Conservation (phyloP, 2,113 vertebrate species). For the Tragulus kanchil region DNA sequence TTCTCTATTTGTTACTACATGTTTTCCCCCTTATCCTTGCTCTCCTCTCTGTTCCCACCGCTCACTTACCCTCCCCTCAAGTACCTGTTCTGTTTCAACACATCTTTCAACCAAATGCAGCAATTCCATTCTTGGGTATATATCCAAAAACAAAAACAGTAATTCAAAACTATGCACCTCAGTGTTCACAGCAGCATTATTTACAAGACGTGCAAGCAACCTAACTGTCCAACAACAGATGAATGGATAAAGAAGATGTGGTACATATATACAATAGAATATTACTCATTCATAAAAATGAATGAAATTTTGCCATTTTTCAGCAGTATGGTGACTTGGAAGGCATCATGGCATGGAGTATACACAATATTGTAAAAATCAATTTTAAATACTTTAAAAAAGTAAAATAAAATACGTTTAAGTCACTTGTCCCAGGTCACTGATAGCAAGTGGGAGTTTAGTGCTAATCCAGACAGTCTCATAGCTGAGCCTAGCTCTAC, state of each 20-base stretch:
- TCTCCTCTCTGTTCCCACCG: not conserved
- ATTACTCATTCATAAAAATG: not conserved
- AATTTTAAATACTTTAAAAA: not conserved
- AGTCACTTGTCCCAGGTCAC: not conserved
- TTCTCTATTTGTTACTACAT: not conserved
- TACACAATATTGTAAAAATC: not conserved
- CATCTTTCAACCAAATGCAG: not conserved
- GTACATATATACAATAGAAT: not conserved
- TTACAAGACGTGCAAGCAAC: not conserved
- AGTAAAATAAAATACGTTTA: not conserved
- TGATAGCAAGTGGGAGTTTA: not conserved
- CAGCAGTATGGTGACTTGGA: not conserved
- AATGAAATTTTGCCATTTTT: not conserved
- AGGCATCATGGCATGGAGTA: not conserved
- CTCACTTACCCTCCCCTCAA: not conserved
- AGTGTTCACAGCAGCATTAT: not conserved
- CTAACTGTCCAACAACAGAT: not conserved
- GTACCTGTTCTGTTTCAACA: not conserved
- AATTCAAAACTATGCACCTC: not conserved
- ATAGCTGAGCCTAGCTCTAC: not conserved
- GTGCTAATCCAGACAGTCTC: not conserved
- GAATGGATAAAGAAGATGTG: not conserved
- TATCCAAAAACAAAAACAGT: not conserved
- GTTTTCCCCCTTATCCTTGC: not conserved
- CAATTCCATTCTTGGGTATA: not conserved